A percentile compares a stretch with the other conserved stretches of the same genome.
These are phyloP conservation scores for Montipora efflorescens DNA, from an alignment of 64 coral and sea anemone species.

Conservation along the genomic window DNA sequence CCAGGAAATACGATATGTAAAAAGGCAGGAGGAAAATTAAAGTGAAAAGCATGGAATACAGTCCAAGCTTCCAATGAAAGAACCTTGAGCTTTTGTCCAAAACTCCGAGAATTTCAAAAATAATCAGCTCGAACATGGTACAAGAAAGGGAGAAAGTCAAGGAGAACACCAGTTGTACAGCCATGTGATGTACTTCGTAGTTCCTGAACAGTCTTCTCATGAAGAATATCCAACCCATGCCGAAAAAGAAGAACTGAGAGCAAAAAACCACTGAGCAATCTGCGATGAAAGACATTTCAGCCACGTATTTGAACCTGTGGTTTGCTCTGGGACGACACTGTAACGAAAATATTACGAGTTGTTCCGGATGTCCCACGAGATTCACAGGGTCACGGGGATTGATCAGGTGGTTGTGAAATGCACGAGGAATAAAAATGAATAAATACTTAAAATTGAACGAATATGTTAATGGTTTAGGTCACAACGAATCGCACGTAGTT, in stretches of 20 bases:
- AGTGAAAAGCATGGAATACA: slow-evolving; percentile 97
- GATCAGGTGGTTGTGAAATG: no score
- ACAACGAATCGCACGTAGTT: no score
- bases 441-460: no score
- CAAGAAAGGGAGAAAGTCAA: slow-evolving; percentile 96
- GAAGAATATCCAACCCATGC: slow-evolving; percentile 98
- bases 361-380: neutral
- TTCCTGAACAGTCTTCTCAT: slow-evolving; percentile 99
- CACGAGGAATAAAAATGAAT: no score
- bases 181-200: slow-evolving; percentile 94
- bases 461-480: no score
- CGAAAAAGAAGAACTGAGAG: slow-evolving; percentile 95
- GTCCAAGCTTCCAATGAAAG: slow-evolving; percentile 98
- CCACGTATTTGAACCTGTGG: slow-evolving; percentile 57
- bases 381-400: neutral
- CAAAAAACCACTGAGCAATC: slow-evolving; percentile 94
- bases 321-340: neutral
- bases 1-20: slow-evolving; percentile 96
- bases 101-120: slow-evolving; percentile 97
- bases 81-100: slow-evolving; percentile 90
- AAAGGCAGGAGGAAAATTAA: slow-evolving; percentile 95
- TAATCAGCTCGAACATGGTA: slow-evolving; percentile 99
- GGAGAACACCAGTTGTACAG: slow-evolving; percentile 93
- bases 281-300: slow-evolving; percentile 90
- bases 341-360: neutral